Percentiles rank a stretch among this genome's conserved stretches.
Evolutionary conservation across 2,113 vertebrate genomes (phyloP).

Genomic region (Cephalopholis sonnerati): DNA sequence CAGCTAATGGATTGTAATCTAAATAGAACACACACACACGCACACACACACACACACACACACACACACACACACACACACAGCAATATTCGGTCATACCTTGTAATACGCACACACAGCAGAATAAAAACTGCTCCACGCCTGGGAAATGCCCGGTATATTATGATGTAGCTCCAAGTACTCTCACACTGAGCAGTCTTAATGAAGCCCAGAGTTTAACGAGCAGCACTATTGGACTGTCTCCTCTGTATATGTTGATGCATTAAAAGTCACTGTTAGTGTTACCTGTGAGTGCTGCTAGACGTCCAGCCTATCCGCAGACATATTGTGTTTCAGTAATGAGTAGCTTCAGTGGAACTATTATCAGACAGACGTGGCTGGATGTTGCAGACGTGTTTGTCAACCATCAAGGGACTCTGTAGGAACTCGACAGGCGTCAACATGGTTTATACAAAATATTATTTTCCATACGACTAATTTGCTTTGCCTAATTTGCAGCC

Average conservation of each 20-base stretch:
- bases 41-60: background rate
- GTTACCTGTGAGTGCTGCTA: background rate
- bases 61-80: slow-evolving; percentile 7
- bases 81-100: slow-evolving; percentile 1
- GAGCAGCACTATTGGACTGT: background rate
- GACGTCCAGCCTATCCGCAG: background rate
- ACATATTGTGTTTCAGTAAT: background rate
- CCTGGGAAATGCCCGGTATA: slow-evolving; percentile 1
- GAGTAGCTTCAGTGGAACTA: background rate
- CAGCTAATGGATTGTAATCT: slow-evolving; percentile 25
- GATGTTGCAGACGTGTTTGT: background rate
- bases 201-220: background rate
- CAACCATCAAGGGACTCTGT: background rate
- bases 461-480: too few species aligned
- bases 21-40: slow-evolving; percentile 9
- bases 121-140: background rate
- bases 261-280: too few species aligned
- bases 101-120: background rate
- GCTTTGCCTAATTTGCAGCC: too few species aligned
- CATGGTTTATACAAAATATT: too few species aligned
- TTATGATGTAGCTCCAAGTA: slow-evolving; percentile 9
- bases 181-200: background rate
- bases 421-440: background rate
- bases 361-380: background rate
- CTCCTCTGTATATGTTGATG: too few species aligned